Evolutionary conservation across 2,888 invertebrate species (phyloP).

Genomic region (Drepanosiphum platanoidis): DNA sequence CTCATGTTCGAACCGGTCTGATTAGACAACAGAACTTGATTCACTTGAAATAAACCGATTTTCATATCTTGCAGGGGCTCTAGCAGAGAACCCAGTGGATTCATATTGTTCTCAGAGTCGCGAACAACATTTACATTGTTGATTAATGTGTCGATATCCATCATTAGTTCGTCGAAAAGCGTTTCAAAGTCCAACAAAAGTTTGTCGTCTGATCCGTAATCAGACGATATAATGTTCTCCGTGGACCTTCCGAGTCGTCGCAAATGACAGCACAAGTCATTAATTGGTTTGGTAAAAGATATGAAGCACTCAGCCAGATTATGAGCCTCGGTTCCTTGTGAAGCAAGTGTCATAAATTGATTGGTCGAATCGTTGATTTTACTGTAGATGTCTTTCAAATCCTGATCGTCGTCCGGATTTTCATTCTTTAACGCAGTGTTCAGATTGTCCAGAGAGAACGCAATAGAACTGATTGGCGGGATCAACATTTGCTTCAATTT

Average conservation of each 20-base stretch:
- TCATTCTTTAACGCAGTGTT: not conserved
- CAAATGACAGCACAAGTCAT: slow-evolving; percentile 47
- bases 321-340: slow-evolving; percentile 6
- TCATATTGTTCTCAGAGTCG: slow-evolving; percentile 51
- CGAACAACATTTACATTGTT: slow-evolving; percentile 55
- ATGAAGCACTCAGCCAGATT: slow-evolving; percentile 57
- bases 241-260: slow-evolving; percentile 38
- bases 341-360: slow-evolving; percentile 41
- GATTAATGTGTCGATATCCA: slow-evolving; percentile 47
- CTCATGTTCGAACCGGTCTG: slow-evolving; percentile 43
- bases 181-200: slow-evolving; percentile 50
- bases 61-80: slow-evolving; percentile 57
- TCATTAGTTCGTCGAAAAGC: slow-evolving; percentile 47
- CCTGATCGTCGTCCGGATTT: not conserved
- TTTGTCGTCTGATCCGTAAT: slow-evolving; percentile 55
- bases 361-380: slow-evolving; percentile 7
- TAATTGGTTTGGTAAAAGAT: slow-evolving; percentile 46
- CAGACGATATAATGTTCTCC: slow-evolving; percentile 49
- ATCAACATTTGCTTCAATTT: slow-evolving; percentile 45
- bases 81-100: slow-evolving; percentile 27
- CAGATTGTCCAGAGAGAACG: slow-evolving; percentile 23
- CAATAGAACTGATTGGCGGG: slow-evolving; percentile 48
- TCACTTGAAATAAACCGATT: slow-evolving; percentile 53
- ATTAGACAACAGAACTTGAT: slow-evolving; percentile 50
- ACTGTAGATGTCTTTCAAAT: slow-evolving; percentile 31